These are phyloP conservation scores for Cryptotermes secundus DNA, from an alignment of 1,140 invertebrate species.

Conservation along the genomic window DNA sequence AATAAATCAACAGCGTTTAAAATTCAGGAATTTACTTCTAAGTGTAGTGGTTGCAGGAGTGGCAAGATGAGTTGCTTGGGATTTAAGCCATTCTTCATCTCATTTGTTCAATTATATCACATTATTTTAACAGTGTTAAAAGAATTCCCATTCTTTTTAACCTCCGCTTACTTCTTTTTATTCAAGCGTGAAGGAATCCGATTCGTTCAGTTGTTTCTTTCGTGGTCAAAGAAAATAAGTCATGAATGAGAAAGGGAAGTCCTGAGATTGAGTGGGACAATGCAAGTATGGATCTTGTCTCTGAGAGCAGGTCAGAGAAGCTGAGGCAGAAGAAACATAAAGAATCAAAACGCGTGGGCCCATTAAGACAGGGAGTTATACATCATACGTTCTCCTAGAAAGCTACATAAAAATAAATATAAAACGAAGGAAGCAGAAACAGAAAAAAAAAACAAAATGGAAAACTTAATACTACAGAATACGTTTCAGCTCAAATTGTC, in stretches of 20 bases:
- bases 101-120: constrained; percentile 15
- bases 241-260: background rate
- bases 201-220: background rate
- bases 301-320: background rate
- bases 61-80: background rate
- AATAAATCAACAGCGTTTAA: constrained; percentile 20
- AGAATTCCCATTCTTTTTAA: background rate
- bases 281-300: background rate
- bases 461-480: background rate
- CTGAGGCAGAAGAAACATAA: constrained; percentile 16
- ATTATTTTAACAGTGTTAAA: background rate
- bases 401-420: background rate
- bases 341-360: constrained; percentile 21
- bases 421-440: background rate
- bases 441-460: background rate
- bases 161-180: background rate
- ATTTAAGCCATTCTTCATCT: background rate
- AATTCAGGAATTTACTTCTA: constrained; percentile 14
- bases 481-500: background rate
- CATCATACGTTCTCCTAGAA: constrained; percentile 1
- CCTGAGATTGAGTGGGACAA: background rate
- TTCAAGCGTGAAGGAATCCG: background rate
- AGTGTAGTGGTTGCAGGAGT: background rate
- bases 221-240: background rate
- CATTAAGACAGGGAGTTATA: background rate